Evolutionary conservation across 2,888 invertebrate species (phyloP).

Genomic region (Autographa gamma): DNA sequence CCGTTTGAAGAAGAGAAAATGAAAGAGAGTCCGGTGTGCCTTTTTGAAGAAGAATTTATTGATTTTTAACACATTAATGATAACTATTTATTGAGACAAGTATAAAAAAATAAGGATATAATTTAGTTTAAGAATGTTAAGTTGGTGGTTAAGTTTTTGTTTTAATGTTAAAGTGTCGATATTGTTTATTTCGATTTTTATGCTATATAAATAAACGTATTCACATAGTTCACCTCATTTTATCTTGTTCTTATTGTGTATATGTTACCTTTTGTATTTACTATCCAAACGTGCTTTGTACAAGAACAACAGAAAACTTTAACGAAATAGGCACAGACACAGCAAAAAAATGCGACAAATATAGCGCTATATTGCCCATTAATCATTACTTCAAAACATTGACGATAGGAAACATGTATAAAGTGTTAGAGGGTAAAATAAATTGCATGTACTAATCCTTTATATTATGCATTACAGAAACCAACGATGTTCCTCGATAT

Average conservation of each 20-base stretch:
- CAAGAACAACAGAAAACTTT: neutral
- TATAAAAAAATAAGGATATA: conserved; percentile 58
- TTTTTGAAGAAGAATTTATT: conserved; percentile 91
- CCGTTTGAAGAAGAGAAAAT: conserved; percentile 88
- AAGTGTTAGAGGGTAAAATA: too few species aligned
- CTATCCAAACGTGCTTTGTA: neutral
- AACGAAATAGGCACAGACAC: neutral
- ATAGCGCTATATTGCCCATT: neutral
- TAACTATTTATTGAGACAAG: neutral
- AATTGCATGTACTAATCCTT: too few species aligned
- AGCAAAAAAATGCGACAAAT: neutral
- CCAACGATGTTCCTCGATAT: too few species aligned
- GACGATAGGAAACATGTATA: too few species aligned
- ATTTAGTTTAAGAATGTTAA: conserved; percentile 65
- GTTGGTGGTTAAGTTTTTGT: conserved; percentile 40
- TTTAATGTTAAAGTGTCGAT: conserved; percentile 20
- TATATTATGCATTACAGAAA: too few species aligned
- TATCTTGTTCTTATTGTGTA: neutral
- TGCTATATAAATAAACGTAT: conserved; percentile 24
- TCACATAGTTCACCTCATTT: conserved; percentile 7
- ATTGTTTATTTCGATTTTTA: conserved; percentile 23
- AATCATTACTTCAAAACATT: neutral
- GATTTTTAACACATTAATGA: conserved; percentile 87
- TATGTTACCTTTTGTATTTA: neutral
- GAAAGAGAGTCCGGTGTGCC: conserved; percentile 85